Percentiles rank a stretch among this genome's conserved stretches.
Evolutionary conservation across 2,113 vertebrate species (phyloP).

Genomic region (Microcebus tavaratra): DNA sequence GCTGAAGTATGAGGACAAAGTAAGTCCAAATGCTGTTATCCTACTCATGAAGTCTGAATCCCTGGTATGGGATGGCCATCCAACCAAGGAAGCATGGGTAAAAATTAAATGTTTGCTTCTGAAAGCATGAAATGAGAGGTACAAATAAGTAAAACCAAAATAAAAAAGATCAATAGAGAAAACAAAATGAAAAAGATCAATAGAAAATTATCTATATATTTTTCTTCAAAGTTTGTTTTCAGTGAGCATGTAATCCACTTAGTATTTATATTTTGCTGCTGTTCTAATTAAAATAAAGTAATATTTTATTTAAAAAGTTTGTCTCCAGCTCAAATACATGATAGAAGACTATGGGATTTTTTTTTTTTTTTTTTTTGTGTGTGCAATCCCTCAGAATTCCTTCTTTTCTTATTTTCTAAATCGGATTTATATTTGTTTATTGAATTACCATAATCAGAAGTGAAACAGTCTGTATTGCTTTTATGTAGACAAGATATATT

Average conservation of each 20-base stretch:
- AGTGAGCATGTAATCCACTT: slow-evolving; percentile 6
- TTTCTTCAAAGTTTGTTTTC: slow-evolving; percentile 10
- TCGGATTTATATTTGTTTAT: slow-evolving; percentile 8
- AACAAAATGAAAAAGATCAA: neutral
- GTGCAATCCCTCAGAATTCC: neutral
- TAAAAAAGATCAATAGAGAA: neutral
- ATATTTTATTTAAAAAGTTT: neutral
- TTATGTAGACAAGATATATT: neutral
- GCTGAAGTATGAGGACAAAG: neutral
- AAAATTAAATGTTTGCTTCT: neutral
- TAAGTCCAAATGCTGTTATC: neutral
- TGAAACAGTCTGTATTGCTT: neutral
- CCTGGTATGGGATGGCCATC: neutral
- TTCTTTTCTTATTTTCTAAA: slow-evolving; percentile 36
- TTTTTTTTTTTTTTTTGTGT: neutral
- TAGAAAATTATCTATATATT: neutral
- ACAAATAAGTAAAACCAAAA: neutral
- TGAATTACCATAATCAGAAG: slow-evolving; percentile 40
- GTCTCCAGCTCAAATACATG: neutral
- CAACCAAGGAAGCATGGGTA: neutral
- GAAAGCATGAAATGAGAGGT: neutral
- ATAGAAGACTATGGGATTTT: neutral
- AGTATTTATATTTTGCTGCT: neutral
- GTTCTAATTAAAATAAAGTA: slow-evolving; percentile 21
- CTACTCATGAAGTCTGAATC: neutral